Conservation (phyloP, 2,113 vertebrate species). For the Platysteira castanea region DNA sequence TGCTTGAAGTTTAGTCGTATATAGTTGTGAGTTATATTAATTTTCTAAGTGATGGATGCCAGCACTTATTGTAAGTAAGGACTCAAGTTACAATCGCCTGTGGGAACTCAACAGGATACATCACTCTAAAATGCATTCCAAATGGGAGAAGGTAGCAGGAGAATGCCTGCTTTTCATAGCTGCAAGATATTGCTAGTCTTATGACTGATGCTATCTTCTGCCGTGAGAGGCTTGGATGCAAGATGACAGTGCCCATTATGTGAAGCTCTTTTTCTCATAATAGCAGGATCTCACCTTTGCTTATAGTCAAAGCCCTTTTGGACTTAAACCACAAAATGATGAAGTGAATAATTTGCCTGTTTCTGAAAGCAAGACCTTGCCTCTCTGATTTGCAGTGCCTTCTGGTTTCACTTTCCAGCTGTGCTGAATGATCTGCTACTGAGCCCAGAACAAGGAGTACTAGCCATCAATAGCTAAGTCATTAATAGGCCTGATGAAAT, state of each 20-base stretch:
- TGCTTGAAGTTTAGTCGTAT: neutral
- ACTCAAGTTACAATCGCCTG: neutral
- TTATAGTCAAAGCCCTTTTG: neutral
- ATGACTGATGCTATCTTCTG: neutral
- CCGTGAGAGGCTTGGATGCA: rapidly evolving
- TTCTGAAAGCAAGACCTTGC: neutral
- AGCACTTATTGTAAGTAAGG: neutral
- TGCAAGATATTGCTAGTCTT: neutral
- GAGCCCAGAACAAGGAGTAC: neutral
- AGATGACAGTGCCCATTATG: neutral
- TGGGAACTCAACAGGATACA: rapidly evolving
- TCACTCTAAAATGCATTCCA: neutral
- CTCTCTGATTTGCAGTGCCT: neutral
- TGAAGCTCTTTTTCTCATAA: neutral
- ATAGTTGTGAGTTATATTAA: neutral
- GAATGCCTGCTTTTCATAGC: neutral
- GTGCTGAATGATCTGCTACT: neutral
- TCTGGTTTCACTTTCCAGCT: neutral
- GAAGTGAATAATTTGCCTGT: neutral
- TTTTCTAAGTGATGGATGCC: neutral
- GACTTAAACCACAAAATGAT: neutral
- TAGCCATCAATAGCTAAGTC: neutral
- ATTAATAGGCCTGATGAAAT: constrained; percentile 15
- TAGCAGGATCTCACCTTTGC: neutral
- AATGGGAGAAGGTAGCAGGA: neutral